phyloP scores from a whole-genome alignment of 2,797 vertebrate species.

The Phrynocephalus forsythii region DNA sequence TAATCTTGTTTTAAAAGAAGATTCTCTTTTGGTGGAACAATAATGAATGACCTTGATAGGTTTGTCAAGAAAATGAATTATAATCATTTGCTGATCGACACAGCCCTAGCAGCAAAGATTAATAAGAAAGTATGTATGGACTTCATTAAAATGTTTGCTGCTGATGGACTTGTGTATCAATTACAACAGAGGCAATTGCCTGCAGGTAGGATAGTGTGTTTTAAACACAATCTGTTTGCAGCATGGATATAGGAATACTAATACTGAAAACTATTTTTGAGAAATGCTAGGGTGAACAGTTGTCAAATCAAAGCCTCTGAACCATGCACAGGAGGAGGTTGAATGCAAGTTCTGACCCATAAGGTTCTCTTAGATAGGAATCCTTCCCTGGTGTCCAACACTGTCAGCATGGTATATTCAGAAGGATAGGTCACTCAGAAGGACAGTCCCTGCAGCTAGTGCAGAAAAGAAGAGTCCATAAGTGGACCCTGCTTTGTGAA shows the following conservation, averaged over 20 bases:
- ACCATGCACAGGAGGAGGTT: neutral
- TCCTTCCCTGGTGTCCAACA: neutral
- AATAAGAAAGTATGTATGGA: slow-evolving; percentile 73
- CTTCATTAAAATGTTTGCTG: slow-evolving; percentile 74
- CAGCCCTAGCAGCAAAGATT: slow-evolving; percentile 67
- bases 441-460: neutral
- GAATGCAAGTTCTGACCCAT: too few species aligned
- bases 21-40: slow-evolving; percentile 66
- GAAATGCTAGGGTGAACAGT: slow-evolving; percentile 10
- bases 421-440: neutral
- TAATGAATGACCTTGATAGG: slow-evolving; percentile 78
- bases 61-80: slow-evolving; percentile 76
- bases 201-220: slow-evolving; percentile 54
- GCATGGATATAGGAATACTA: neutral
- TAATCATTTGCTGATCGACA: slow-evolving; percentile 76
- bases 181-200: slow-evolving; percentile 53
- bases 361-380: neutral
- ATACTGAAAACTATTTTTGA: slow-evolving; percentile 8
- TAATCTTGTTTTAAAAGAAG: slow-evolving; percentile 75
- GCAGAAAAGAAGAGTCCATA: neutral
- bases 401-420: neutral
- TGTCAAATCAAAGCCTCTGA: neutral
- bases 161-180: slow-evolving; percentile 64
- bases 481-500: neutral
- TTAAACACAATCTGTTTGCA: slow-evolving; percentile 39